Base-by-base conservation (phyloP, 2,113 vertebrate genomes). In the Sturnira hondurensis region DNA sequence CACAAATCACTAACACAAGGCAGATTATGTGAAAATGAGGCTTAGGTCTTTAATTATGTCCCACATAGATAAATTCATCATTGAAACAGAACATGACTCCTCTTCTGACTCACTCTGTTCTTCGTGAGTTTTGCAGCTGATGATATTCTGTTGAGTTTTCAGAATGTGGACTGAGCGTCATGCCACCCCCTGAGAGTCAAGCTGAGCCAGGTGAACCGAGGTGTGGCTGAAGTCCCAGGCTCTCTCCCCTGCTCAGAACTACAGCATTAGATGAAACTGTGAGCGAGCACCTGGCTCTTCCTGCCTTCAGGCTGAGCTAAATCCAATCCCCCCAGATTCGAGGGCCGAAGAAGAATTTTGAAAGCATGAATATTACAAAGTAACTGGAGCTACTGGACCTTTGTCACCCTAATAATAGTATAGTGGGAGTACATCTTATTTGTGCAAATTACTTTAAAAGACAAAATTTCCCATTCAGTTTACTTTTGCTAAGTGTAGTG, bases 61-160 rank as follows among this genome's bases (percentile, higher is more conserved):
- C 36, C 58, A 80, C 86, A 68, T 14, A 86, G 94, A 73, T 73
- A 96, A 97, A 94, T 77, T 81, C 33, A 93, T 94, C 93, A 92
- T 56, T 96, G 78, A 96, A 96, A 94, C 86, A 95, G 93, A 95
- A 84, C 89, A 85, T 95, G 95, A 95, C 89, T 93, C 94, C 80
- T 91, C 83, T 94, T 97, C 89, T 95, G 96, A 97, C 93, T 97
- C 94, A 96, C 54, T 88, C 91, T 91, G 2, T 89, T 95, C 96
- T 95, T 41, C 33, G 45, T 74, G 82, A 95, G 54, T 71, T 91
- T 61, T 86, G 74, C 45, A 93, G 89, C 22, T 87, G 74, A 97
- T 31, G 63, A 56, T 80, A 93, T 95, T 95, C 96, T 70, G 28
- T 0, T 45, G 78, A 91, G 83, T 81, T 94, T 97, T 91, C 41